Conservation (phyloP, 1,140 invertebrate genomes). For the Dendroctonus ponderosae region DNA sequence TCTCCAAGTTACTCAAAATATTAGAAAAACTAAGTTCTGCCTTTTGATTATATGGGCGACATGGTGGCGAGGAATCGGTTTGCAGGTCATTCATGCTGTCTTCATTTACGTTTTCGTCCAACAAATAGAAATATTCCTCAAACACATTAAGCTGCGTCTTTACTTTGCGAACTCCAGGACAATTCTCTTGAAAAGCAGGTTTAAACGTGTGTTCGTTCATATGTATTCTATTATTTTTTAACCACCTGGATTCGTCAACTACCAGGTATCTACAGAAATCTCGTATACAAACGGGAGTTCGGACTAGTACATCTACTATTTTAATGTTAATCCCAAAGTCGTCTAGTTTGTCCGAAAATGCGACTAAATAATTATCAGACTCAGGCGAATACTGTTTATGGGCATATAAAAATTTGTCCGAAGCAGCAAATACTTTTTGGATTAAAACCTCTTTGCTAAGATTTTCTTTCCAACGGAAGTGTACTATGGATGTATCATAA, state of each 20-base stretch:
- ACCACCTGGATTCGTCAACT: slow-evolving; percentile 32
- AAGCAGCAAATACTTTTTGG: slow-evolving; percentile 34
- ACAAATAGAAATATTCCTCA: slow-evolving; percentile 34
- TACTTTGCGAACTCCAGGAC: slow-evolving; percentile 28
- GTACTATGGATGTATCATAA: slow-evolving; percentile 27
- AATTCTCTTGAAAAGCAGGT: slow-evolving; percentile 21
- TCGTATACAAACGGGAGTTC: slow-evolving; percentile 38
- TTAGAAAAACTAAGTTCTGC: slow-evolving; percentile 20
- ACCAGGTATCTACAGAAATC: slow-evolving; percentile 39
- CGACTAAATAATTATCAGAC: slow-evolving; percentile 34
- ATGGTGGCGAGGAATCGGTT: not conserved
- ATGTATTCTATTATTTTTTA: slow-evolving; percentile 23
- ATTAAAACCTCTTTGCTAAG: slow-evolving; percentile 26
- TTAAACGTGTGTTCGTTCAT: slow-evolving; percentile 14
- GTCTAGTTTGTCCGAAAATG: slow-evolving; percentile 36
- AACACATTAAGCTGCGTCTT: slow-evolving; percentile 29
- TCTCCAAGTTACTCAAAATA: slow-evolving; percentile 26
- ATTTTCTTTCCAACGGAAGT: slow-evolving; percentile 37
- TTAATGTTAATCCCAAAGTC: slow-evolving; percentile 37
- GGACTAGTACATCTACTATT: slow-evolving; percentile 26
- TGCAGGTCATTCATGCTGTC: slow-evolving; percentile 1
- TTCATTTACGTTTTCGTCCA: slow-evolving; percentile 19
- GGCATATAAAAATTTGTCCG: slow-evolving; percentile 22
- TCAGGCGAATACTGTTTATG: slow-evolving; percentile 33
- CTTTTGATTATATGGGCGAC: not conserved